Evolutionary conservation across 92 coral and sea anemone genomes (phyloP).

Genomic region (Anthopleura xanthogrammica): DNA sequence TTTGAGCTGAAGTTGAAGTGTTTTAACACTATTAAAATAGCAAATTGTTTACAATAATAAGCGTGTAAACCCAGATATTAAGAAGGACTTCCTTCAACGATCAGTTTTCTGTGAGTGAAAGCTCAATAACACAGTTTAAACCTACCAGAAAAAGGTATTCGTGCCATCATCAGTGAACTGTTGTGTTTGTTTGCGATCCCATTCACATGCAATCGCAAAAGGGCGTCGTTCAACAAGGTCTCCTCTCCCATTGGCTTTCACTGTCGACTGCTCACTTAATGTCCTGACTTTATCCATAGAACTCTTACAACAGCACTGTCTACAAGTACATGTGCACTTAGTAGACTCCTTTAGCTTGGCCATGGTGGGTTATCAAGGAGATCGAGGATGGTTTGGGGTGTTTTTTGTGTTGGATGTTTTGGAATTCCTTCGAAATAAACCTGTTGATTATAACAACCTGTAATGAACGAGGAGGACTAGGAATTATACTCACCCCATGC

Average conservation of each 20-base stretch:
- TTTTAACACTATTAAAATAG: too few relatives aligned
- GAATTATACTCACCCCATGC: slow-evolving; percentile 4
- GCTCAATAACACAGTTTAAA: background rate
- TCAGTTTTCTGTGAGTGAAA: background rate
- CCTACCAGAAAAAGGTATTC: slow-evolving; percentile 84
- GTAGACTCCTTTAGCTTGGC: slow-evolving; percentile 22
- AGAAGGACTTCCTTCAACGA: too few relatives aligned
- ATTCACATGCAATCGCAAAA: slow-evolving; percentile 70
- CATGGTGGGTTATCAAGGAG: background rate
- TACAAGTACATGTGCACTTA: slow-evolving; percentile 21
- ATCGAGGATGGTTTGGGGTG: background rate
- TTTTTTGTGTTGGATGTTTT: background rate
- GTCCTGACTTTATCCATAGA: slow-evolving; percentile 15
- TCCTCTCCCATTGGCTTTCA: slow-evolving; percentile 38
- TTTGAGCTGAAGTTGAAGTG: too few relatives aligned
- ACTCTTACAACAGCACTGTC: slow-evolving; percentile 23
- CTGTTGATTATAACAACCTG: slow-evolving; percentile 18
- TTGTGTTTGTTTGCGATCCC: slow-evolving; percentile 81
- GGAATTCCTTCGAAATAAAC: background rate
- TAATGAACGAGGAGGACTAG: slow-evolving; percentile 8
- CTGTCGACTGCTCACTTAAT: slow-evolving; percentile 24
- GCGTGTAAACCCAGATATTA: too few relatives aligned
- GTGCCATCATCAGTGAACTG: slow-evolving; percentile 88
- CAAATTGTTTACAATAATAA: too few relatives aligned
- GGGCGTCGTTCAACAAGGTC: slow-evolving; percentile 41